These are phyloP conservation scores for Eleginops maclovinus DNA, from an alignment of 2,113 vertebrate genomes.

Conservation along the genomic window DNA sequence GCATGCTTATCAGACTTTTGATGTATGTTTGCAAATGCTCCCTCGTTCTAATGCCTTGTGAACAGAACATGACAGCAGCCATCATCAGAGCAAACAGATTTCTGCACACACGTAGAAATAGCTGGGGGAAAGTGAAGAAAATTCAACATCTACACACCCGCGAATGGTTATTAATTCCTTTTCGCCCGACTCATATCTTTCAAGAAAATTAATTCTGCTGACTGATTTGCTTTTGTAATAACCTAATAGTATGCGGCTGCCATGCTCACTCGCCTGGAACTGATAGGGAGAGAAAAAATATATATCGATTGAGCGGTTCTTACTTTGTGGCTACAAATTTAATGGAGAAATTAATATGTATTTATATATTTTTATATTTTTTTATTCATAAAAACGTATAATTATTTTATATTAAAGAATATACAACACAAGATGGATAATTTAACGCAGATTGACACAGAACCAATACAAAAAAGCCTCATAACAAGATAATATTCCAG, in stretches of 20 bases:
- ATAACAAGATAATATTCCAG: background rate
- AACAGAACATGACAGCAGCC: constrained; percentile 31
- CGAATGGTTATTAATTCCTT: constrained; percentile 76
- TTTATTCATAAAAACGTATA: constrained; percentile 58
- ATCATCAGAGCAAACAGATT: constrained; percentile 43
- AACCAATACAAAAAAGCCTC: background rate
- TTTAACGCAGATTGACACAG: background rate
- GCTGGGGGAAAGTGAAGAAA: constrained; percentile 65
- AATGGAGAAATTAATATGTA: constrained; percentile 75
- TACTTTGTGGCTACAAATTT: constrained; percentile 63
- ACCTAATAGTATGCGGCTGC: constrained; percentile 81
- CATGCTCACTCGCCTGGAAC: constrained; percentile 81
- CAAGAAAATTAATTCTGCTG: constrained; percentile 82
- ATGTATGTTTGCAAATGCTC: constrained; percentile 17
- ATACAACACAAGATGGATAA: constrained; percentile 3
- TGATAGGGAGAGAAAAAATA: constrained; percentile 77
- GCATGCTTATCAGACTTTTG: constrained; percentile 13
- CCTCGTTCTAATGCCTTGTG: constrained; percentile 21
- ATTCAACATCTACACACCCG: constrained; percentile 62
- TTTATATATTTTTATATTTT: constrained; percentile 62
- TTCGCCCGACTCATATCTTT: constrained; percentile 77
- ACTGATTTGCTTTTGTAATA: constrained; percentile 87
- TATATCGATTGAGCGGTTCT: constrained; percentile 79
- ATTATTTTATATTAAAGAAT: constrained; percentile 6
- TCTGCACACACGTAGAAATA: constrained; percentile 35